Percentiles rank a stretch among this genome's conserved stretches.
phyloP scores from a whole-genome alignment of 2,888 invertebrate species.

The Tenthredo livida region DNA sequence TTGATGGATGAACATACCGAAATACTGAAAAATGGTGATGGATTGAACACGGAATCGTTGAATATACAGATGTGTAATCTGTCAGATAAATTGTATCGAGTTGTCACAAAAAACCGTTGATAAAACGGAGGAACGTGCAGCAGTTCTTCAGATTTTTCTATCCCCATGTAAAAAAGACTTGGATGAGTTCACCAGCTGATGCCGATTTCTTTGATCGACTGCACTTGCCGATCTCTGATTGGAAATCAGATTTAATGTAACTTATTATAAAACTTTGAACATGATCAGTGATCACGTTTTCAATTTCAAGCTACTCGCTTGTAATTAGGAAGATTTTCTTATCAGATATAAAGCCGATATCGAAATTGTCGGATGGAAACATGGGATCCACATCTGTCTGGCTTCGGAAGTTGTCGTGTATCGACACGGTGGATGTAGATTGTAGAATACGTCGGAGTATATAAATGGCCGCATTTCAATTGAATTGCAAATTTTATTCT shows the following conservation, averaged over 20 bases:
- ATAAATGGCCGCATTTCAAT: slow-evolving; percentile 52
- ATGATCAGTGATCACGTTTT: neutral
- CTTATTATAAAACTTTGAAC: neutral
- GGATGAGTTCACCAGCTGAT: neutral
- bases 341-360: neutral
- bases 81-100: slow-evolving; percentile 64
- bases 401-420: slow-evolving; percentile 20
- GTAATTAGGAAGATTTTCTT: neutral
- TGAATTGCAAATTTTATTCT: slow-evolving; percentile 53
- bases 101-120: slow-evolving; percentile 48
- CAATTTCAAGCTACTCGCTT: neutral
- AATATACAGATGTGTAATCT: slow-evolving; percentile 68
- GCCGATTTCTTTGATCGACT: neutral
- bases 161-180: slow-evolving; percentile 20
- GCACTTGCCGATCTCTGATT: neutral
- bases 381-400: neutral
- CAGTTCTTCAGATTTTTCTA: slow-evolving; percentile 12
- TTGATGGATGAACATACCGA: slow-evolving; percentile 68
- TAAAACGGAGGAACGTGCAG: slow-evolving; percentile 18
- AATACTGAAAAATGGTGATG: slow-evolving; percentile 70
- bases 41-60: slow-evolving; percentile 66
- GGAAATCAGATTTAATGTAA: neutral
- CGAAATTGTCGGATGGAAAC: slow-evolving; percentile 16
- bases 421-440: slow-evolving; percentile 37
- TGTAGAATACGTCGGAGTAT: slow-evolving; percentile 42